Base-by-base conservation (phyloP, 2,888 invertebrate genomes). In the Venustoraphidia nigricollis region DNA sequence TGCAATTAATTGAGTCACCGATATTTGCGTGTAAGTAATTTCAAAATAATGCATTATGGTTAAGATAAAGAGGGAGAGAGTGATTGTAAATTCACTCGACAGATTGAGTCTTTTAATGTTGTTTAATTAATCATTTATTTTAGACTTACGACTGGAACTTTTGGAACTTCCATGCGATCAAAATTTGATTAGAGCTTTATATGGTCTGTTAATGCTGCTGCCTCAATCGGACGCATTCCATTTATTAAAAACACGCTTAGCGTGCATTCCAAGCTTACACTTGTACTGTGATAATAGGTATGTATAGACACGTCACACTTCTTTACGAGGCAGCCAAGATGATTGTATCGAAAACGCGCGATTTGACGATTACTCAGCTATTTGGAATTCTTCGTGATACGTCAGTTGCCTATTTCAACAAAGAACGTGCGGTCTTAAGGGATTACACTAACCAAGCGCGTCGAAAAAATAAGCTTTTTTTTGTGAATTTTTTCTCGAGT, bases 171-270 rank as follows among this genome's bases (percentile, higher is more conserved):
- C 79, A 50, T 77, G 80, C 55, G 86, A 88, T 59, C 83, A 79
- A 55, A 79, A 81, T 54, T 75, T 96, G 57, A 80, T 94, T 45
- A 79, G 87, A 59, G 88, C 94, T 46, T 73, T 98, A 54, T 97
- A 93, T 70, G 96, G 96, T 1, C 76, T 98, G 52, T 75, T 98
- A 36, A 98, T 98, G 98, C 67, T 98, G 57, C 71, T 98, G 61
- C 98, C 98, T 44, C 98, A 98, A 75, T 91, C 89, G 44, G 94
- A 95, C 64, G 95, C 97, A 37, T 98, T 97, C 71, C 83, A 84
- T 61, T 82, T 86, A 53, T 76, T 98, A 51, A 72, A 78, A 53
- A 77, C 80, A 58, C 75, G 95, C 17, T 76, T 96, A 34, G 81
- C 86, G 60, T 88, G 88, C 65, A 79, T 88, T 53, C 87, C 88